These are phyloP conservation scores for Hippolais icterina DNA, from an alignment of 2,113 vertebrate genomes.

Conservation along the genomic window DNA sequence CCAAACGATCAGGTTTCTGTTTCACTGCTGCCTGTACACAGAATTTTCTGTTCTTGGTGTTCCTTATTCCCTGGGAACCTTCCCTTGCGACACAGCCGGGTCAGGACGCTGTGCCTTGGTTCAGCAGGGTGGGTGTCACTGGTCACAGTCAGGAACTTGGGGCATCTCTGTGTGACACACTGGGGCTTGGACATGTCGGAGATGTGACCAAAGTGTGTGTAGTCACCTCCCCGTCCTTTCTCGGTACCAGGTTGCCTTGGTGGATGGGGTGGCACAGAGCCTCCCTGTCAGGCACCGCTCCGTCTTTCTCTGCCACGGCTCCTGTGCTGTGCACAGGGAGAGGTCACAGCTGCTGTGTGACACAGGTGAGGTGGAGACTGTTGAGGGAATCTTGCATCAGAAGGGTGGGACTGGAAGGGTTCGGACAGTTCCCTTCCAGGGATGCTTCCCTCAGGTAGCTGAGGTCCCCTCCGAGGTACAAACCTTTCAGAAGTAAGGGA, in stretches of 20 bases:
- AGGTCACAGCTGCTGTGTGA: neutral
- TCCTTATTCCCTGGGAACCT: neutral
- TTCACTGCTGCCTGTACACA: neutral
- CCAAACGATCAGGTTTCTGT: neutral
- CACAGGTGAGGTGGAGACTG: accelerated
- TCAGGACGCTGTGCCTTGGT: neutral
- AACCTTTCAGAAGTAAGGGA: neutral
- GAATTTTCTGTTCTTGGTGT: neutral
- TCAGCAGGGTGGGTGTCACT: neutral
- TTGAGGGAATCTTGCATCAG: neutral
- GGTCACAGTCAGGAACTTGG: accelerated
- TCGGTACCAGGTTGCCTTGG: accelerated
- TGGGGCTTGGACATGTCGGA: accelerated
- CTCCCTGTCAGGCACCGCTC: neutral
- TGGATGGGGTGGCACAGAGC: neutral
- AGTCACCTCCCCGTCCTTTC: neutral
- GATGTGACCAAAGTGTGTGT: accelerated
- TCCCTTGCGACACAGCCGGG: neutral
- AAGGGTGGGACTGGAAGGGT: neutral
- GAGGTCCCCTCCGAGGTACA: neutral
- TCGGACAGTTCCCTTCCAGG: accelerated
- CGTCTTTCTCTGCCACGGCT: accelerated
- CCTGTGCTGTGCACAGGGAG: neutral
- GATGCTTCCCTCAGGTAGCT: neutral
- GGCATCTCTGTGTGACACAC: neutral